Base-by-base conservation (phyloP, 2,888 invertebrate genomes). In the Pelosia muscerda region DNA sequence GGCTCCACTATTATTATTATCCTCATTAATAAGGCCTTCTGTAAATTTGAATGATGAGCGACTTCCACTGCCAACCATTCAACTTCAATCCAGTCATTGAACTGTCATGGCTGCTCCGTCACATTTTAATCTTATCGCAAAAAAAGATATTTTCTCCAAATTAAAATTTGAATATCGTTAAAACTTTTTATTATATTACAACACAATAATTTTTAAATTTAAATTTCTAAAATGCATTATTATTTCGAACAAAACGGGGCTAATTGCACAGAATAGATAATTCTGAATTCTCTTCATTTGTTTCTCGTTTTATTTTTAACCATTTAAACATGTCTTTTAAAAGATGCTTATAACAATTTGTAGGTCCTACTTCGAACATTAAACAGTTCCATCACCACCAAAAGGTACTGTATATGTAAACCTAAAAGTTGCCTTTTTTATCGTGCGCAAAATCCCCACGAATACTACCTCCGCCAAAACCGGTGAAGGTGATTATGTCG, bases 201-300 rank as follows among this genome's bases (percentile, higher is more conserved):
- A 49, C 49, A 49, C 49, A 49, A 49, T 49, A 49, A 1, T 19
- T 49, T 49, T n/a, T 49, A 49, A n/a, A n/a, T 49, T 49, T 49
- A 49, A 49, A 49, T 49, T 49, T 49, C 49, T 49, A 49, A 49
- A 79, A 72, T 76, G 49, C 49, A 49, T n/a, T 49, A 49, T 49
- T 49, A 49, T 49, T n/a, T n/a, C 9, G 0, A 49, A 49, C 49
- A 49, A 49, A 49, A 49, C 49, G 49, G 49, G 49, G 49, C 49
- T 49, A 49, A 49, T 49, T 49, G 49, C n/a, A 49, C n/a, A 9
- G n/a, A 77, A 31, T 22, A 57, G 55, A 19, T 49, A n/a, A 38
- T 13, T 4, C 15, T 15, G n/a, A 38, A 49, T n/a, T 49, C 9
- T n/a, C n/a, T 49, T n/a, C n/a, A 49, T 49, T 49, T 15, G 2